Conservation (phyloP, 2,888 invertebrate species). For the Oxytorus armatus region DNA sequence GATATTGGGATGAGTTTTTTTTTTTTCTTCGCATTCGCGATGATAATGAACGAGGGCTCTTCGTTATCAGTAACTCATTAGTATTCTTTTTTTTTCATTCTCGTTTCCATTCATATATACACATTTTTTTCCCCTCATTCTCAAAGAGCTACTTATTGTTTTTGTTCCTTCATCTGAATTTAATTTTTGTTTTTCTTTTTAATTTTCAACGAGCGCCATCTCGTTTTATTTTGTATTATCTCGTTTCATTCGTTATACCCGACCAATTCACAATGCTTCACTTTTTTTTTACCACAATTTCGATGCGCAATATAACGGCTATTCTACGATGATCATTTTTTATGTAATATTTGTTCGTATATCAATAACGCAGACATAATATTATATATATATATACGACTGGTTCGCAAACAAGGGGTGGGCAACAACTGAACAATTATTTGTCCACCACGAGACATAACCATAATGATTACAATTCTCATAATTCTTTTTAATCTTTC, state of each 20-base stretch:
- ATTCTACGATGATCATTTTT: too few species aligned
- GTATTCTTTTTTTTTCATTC: slow-evolving; percentile 16
- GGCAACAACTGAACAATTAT: slow-evolving; percentile 52
- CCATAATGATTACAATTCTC: too few species aligned
- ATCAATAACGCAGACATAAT: too few species aligned
- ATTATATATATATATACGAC: slow-evolving; percentile 16
- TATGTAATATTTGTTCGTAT: too few species aligned
- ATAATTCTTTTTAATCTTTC: too few species aligned
- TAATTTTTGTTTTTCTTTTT: slow-evolving; percentile 9
- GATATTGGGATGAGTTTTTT: slow-evolving; percentile 73
- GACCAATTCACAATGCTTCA: slow-evolving; percentile 32
- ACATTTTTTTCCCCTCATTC: slow-evolving; percentile 58
- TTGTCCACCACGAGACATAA: slow-evolving; percentile 41
- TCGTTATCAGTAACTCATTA: slow-evolving; percentile 1
- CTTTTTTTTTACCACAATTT: not conserved
- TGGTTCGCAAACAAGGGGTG: slow-evolving; percentile 17
- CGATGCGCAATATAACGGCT: slow-evolving; percentile 19
- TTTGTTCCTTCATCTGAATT: slow-evolving; percentile 14
- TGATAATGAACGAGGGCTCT: slow-evolving; percentile 67
- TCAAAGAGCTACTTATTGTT: slow-evolving; percentile 36
- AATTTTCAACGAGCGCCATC: slow-evolving; percentile 16
- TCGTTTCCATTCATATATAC: slow-evolving; percentile 54
- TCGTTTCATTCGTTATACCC: slow-evolving; percentile 14
- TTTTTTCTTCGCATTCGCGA: slow-evolving; percentile 63
- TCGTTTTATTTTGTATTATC: too few species aligned